Evolutionary conservation across 2,888 invertebrate genomes (phyloP).

Genomic region (Callimorpha dominula): DNA sequence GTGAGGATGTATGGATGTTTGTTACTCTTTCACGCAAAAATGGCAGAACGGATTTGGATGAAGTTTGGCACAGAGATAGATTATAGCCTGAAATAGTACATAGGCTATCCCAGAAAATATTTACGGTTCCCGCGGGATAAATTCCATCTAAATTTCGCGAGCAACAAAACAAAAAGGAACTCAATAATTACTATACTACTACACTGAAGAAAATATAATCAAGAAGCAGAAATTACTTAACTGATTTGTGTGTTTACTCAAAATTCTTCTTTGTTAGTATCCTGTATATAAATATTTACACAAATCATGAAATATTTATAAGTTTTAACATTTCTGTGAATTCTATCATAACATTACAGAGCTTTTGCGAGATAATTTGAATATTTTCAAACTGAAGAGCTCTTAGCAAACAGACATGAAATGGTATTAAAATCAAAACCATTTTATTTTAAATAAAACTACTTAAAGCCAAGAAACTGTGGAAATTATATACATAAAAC

Average conservation of each 20-base stretch:
- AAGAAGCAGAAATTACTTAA: conserved; percentile 5
- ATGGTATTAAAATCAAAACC: not conserved
- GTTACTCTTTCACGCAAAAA: no score
- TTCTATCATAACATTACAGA: conserved; percentile 35
- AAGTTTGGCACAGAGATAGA: no score
- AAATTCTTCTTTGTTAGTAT: conserved; percentile 11
- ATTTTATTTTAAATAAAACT: no score
- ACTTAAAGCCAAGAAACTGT: no score
- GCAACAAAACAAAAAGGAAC: no score
- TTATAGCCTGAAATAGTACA: no score
- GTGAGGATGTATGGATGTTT: no score
- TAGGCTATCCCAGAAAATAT: no score
- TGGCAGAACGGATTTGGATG: no score
- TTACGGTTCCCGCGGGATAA: no score
- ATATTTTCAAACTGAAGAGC: conserved; percentile 19
- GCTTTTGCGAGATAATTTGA: conserved; percentile 40
- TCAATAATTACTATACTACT: not conserved
- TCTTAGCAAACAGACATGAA: not conserved
- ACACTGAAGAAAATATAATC: conserved; percentile 9
- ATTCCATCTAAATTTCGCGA: no score
- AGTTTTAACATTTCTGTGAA: conserved; percentile 34
- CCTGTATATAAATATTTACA: conserved; percentile 41
- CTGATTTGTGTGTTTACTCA: conserved; percentile 9
- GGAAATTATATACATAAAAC: no score
- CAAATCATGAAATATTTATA: conserved; percentile 45